Percentiles rank a stretch among this genome's conserved stretches.
Conservation (phyloP, 2,113 vertebrate genomes). For the Xiphophorus couchianus region DNA sequence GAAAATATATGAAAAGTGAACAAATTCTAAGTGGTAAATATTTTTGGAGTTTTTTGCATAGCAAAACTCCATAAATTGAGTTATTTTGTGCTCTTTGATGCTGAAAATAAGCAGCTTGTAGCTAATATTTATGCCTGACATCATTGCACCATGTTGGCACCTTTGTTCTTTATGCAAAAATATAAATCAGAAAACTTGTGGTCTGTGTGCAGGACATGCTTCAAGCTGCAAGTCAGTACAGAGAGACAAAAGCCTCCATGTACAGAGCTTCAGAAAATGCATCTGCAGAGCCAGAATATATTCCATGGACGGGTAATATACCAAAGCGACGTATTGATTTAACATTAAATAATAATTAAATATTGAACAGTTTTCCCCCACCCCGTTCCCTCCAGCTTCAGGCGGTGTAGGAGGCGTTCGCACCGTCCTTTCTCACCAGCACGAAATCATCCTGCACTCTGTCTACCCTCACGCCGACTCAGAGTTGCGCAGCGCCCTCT, state of each 20-base stretch:
- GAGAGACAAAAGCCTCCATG: conserved; percentile 84
- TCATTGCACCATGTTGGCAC: too few species aligned
- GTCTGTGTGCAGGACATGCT: conserved; percentile 87
- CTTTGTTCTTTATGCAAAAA: too few species aligned
- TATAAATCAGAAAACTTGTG: background rate
- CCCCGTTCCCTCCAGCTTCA: conserved; percentile 77
- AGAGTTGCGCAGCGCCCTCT: conserved; percentile 82
- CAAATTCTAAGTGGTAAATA: too few species aligned
- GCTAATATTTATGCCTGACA: too few species aligned
- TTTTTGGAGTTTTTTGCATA: too few species aligned
- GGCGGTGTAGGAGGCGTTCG: conserved; percentile 81
- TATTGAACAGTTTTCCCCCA: background rate
- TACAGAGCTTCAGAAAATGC: conserved; percentile 84
- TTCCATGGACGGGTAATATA: conserved; percentile 93
- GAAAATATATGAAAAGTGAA: too few species aligned
- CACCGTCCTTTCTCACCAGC: conserved; percentile 82
- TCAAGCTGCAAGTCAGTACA: conserved; percentile 88
- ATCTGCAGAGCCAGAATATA: conserved; percentile 86
- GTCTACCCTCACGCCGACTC: conserved; percentile 92
- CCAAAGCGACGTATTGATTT: background rate
- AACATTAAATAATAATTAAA: background rate
- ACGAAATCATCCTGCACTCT: conserved; percentile 84
- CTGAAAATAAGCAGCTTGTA: too few species aligned
- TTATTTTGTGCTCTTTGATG: too few species aligned
- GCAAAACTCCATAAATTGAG: too few species aligned